Evolutionary conservation across 2,113 vertebrate species (phyloP), one percentile per base, ranked within the genome.

Genomic region (Chionodraco myersi): DNA sequence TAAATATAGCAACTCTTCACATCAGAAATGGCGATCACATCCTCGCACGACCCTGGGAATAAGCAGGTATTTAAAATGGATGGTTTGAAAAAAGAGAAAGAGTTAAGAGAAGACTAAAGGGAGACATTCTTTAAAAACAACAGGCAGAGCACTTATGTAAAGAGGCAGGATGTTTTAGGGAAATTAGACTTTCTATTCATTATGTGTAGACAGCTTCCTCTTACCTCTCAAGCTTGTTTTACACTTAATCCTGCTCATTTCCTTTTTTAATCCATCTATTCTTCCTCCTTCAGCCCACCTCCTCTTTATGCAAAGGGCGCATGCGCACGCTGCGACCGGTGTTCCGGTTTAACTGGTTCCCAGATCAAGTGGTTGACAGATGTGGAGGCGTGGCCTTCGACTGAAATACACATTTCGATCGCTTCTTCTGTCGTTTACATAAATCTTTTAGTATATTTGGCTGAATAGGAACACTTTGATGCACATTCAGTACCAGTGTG

Each of bases 191-290:
- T 84, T 73, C 76, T 53, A 53, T 82, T 84, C 62, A 81, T 78
- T 79, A 53, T 47, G 47, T 72, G 44, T 80, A 4, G 48, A 78
- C 26, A 80, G 23, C 68, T 83, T 79, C 51, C 45, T 74, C 49
- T 75, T 74, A 69, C 48, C 67, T 72, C 62, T 75, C 65, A 80
- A 45, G 15, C 63, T 63, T 23, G 70, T 79, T 23, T 79, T 63
- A 30, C 1, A 57, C 7, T 9, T 79, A 88, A 84, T 88, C 82
- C 80, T 80, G 44, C 78, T 83, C 67, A 79, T 88, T 90, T 83
- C 66, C 85, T 79, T 61, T 65, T 73, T 75, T 86, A 82, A 89
- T 86, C 83, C 75, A 82, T 82, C 56, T 67, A 63, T 80, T 82
- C 74, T 82, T 76, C 34, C 64, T 16, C 34, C 64, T 16, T 75